Percentiles rank a stretch among this genome's conserved stretches.
phyloP scores from a whole-genome alignment of 2,113 vertebrate species.

The Upupa epops region DNA sequence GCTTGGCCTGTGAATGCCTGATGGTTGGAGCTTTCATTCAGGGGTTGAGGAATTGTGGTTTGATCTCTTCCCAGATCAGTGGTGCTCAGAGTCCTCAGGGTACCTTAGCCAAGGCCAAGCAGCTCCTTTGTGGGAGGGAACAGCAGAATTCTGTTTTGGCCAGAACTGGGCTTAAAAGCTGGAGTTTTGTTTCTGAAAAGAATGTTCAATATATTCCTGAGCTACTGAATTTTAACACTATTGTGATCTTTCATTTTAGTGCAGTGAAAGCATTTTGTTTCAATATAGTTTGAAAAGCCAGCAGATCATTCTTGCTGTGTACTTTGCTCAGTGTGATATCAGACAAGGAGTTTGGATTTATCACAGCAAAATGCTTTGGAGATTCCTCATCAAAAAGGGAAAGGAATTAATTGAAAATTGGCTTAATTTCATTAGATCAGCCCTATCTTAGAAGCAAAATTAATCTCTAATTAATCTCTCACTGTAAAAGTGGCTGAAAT shows the following conservation, averaged over 20 bases:
- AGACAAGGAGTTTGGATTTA: neutral
- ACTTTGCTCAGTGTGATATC: neutral
- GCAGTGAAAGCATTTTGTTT: neutral
- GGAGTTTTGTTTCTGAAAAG: neutral
- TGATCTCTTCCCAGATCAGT: neutral
- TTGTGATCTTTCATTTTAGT: neutral
- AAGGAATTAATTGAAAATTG: neutral
- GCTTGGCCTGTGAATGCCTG: neutral
- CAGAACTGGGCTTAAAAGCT: neutral
- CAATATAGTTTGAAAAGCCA: neutral
- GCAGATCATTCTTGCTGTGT: neutral
- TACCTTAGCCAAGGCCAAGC: neutral
- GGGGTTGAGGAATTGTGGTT: neutral
- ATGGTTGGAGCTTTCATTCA: neutral
- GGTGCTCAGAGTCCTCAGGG: neutral
- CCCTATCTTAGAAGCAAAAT: neutral
- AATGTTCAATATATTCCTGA: neutral
- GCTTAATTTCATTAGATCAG: neutral
- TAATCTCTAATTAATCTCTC: neutral
- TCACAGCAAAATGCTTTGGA: neutral
- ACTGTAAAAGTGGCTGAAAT: neutral
- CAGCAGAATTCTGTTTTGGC: neutral
- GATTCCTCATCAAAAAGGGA: neutral
- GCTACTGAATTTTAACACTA: neutral
- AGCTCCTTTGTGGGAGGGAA: neutral